Evolutionary conservation across 2,888 invertebrate species (phyloP).

Genomic region (Drosophila mimica): DNA sequence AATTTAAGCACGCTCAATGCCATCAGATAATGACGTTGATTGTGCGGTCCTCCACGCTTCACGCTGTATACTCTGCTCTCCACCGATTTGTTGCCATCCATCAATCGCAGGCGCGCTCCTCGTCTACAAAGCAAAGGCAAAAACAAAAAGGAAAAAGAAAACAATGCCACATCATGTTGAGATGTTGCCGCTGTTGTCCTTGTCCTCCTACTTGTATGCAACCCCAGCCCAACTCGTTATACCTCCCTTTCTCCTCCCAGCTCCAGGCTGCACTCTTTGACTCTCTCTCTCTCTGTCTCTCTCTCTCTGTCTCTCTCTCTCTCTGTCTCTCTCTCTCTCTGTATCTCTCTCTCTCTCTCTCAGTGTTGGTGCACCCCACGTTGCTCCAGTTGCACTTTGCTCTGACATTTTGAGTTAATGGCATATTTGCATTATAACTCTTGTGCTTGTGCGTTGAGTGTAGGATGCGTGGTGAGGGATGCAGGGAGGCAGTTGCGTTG

Average conservation of each 20-base stretch:
- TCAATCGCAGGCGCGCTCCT: conserved; percentile 65
- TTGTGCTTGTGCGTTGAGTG: conserved; percentile 32
- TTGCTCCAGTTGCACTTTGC: conserved; percentile 66
- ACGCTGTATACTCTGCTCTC: conserved; percentile 6
- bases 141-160: conserved; percentile 48
- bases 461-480: conserved; percentile 4
- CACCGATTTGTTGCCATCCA: conserved; percentile 56
- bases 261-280: not conserved
- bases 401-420: conserved; percentile 77
- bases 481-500: not conserved
- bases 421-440: conserved; percentile 77
- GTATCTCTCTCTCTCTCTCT: too few relatives aligned
- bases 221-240: conserved; percentile 12
- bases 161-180: conserved; percentile 63
- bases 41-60: conserved; percentile 42
- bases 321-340: not conserved
- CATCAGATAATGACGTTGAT: conserved; percentile 70
- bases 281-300: not conserved
- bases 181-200: conserved; percentile 55
- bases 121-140: conserved; percentile 15
- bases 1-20: conserved; percentile 70
- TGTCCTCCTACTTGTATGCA: not conserved
- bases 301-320: not conserved
- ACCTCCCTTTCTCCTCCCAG: not conserved
- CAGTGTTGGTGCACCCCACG: not conserved